These are phyloP conservation scores for Phoebastria nigripes DNA, from an alignment of 2,797 vertebrate species.

Conservation along the genomic window DNA sequence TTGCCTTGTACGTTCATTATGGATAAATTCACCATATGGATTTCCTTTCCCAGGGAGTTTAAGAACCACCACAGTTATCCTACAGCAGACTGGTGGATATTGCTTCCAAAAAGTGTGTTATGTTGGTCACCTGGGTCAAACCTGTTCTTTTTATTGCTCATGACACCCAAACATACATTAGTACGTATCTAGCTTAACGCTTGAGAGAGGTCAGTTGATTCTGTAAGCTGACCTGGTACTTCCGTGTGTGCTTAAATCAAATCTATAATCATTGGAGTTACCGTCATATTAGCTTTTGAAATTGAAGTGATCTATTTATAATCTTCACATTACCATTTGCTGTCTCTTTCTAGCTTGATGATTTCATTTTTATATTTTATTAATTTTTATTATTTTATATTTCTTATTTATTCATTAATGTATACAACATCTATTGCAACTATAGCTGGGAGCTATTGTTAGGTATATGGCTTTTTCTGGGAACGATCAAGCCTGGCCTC, in stretches of 20 bases:
- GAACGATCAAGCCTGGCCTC: neutral
- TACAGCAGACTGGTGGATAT: neutral
- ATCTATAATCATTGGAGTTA: neutral
- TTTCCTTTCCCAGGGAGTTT: neutral
- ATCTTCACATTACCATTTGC: neutral
- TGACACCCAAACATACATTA: neutral
- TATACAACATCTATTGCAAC: neutral
- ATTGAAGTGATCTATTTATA: neutral
- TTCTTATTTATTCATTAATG: neutral
- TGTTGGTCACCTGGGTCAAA: neutral
- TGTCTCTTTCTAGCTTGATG: neutral
- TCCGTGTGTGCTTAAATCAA: neutral
- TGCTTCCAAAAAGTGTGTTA: neutral
- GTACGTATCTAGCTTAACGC: neutral
- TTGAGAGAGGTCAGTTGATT: neutral
- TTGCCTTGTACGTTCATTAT: neutral
- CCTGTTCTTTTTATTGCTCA: neutral
- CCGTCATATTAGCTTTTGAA: neutral
- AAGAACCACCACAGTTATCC: neutral
- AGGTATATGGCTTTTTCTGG: neutral
- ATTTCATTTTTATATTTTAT: neutral
- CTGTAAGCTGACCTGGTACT: neutral
- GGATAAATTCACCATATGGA: neutral
- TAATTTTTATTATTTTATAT: neutral
- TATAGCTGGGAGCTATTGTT: neutral